Evolutionary conservation across 2,113 vertebrate species (phyloP).

Genomic region (Carassius auratus): DNA sequence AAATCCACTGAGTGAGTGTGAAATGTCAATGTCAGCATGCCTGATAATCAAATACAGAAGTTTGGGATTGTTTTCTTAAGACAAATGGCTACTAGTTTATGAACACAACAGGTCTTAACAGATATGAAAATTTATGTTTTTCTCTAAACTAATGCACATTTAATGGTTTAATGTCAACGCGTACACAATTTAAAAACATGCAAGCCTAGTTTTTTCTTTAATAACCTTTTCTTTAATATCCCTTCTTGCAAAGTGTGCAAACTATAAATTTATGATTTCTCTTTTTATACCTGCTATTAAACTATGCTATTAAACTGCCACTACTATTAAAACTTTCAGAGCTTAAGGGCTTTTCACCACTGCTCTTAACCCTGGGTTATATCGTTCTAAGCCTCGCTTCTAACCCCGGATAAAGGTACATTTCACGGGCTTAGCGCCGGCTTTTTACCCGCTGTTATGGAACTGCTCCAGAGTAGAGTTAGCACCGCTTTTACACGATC

Average conservation of each 20-base stretch:
- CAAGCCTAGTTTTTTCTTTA: too few species aligned
- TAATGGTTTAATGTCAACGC: constrained; percentile 15
- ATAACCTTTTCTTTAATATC: not conserved
- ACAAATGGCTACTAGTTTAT: not conserved
- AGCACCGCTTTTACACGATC: too few species aligned
- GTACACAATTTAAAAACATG: not conserved
- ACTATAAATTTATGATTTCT: not conserved
- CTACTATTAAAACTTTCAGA: not conserved
- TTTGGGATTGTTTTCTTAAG: not conserved
- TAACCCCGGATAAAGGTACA: too few species aligned
- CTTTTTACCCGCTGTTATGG: too few species aligned
- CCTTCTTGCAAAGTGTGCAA: not conserved
- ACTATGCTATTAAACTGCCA: not conserved
- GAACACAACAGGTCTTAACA: not conserved
- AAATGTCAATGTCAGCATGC: constrained; percentile 2
- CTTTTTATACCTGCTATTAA: not conserved
- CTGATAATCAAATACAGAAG: not conserved
- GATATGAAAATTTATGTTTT: not conserved
- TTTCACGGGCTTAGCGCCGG: too few species aligned
- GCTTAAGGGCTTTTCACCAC: not conserved
- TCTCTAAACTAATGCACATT: constrained; percentile 1
- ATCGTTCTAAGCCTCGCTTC: too few species aligned
- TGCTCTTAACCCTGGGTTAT: too few species aligned
- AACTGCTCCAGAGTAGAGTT: too few species aligned
- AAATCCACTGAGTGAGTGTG: not conserved